A percentile compares a stretch with the other conserved stretches of the same genome.
Evolutionary conservation across 2,888 invertebrate genomes (phyloP).

Genomic region (Sesia apiformis): DNA sequence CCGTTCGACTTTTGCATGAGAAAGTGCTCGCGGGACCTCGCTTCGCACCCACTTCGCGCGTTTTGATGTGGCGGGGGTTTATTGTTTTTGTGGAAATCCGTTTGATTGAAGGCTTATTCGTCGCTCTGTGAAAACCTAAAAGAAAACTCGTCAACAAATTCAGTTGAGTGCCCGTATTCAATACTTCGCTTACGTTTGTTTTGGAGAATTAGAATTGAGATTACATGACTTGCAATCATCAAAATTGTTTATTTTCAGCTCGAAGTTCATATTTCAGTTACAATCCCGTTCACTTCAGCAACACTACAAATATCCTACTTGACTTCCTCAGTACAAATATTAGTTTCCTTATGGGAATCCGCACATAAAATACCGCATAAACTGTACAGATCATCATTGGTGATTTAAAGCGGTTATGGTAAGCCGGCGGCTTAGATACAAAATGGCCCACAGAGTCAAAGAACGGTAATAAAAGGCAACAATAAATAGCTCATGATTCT

Average conservation of each 20-base stretch:
- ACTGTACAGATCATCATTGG: not conserved
- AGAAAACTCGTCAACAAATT: slow-evolving; percentile 56
- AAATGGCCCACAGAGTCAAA: slow-evolving; percentile 19
- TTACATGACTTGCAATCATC: not conserved
- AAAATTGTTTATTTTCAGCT: not conserved
- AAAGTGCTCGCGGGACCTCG: slow-evolving; percentile 60
- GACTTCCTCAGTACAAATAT: not conserved
- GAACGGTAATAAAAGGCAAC: slow-evolving; percentile 41
- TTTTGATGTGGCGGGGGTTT: slow-evolving; percentile 47
- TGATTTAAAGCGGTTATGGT: not conserved
- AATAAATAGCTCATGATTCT: slow-evolving; percentile 53
- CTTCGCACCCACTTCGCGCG: slow-evolving; percentile 53
- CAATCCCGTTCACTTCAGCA: not conserved
- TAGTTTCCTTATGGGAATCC: not conserved
- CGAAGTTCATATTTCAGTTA: not conserved
- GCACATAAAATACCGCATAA: not conserved
- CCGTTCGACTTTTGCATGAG: slow-evolving; percentile 74
- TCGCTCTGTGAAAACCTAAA: slow-evolving; percentile 56
- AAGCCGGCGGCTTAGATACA: not conserved
- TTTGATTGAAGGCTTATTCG: slow-evolving; percentile 43
- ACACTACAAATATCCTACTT: not conserved
- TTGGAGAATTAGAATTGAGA: not conserved
- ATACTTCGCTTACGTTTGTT: not conserved
- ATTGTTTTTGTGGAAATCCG: slow-evolving; percentile 46
- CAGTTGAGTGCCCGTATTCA: slow-evolving; percentile 24